phyloP scores from a whole-genome alignment of 2,888 invertebrate genomes.

The Brassicogethes aeneus region DNA sequence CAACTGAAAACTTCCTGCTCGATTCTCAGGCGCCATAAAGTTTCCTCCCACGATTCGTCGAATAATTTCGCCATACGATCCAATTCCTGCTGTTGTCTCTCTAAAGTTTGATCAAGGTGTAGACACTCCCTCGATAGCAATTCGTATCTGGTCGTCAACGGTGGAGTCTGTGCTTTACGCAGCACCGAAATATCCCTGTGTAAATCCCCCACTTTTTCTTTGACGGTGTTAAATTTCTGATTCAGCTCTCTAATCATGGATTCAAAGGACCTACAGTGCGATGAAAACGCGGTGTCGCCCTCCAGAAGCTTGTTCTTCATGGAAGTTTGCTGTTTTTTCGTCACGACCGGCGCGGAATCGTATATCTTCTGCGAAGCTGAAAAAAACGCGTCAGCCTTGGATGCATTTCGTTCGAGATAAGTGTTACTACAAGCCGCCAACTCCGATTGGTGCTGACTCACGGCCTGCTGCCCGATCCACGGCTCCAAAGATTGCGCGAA shows the following conservation, averaged over 20 bases:
- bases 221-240: constrained; percentile 51
- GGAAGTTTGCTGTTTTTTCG: constrained; percentile 37
- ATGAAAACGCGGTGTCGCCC: constrained; percentile 51
- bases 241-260: constrained; percentile 51
- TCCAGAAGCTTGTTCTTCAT: constrained; percentile 40
- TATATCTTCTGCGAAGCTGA: constrained; percentile 31
- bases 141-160: constrained; percentile 42
- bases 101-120: constrained; percentile 50
- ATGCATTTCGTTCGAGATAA: background rate
- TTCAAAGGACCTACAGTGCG: constrained; percentile 53
- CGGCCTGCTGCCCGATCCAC: constrained; percentile 45
- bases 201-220: constrained; percentile 56
- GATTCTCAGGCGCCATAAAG: constrained; percentile 57
- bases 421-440: constrained; percentile 32
- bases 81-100: constrained; percentile 51
- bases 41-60: constrained; percentile 63
- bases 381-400: constrained; percentile 7
- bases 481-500: constrained; percentile 55
- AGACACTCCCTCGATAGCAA: constrained; percentile 50
- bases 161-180: constrained; percentile 41
- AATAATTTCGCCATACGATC: constrained; percentile 51
- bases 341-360: constrained; percentile 32
- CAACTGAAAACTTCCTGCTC: constrained; percentile 54
- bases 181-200: constrained; percentile 61
- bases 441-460: constrained; percentile 38